Evolutionary conservation across 2,888 invertebrate genomes (phyloP), one percentile per base, ranked within the genome.

Genomic region (Spodoptera exigua): DNA sequence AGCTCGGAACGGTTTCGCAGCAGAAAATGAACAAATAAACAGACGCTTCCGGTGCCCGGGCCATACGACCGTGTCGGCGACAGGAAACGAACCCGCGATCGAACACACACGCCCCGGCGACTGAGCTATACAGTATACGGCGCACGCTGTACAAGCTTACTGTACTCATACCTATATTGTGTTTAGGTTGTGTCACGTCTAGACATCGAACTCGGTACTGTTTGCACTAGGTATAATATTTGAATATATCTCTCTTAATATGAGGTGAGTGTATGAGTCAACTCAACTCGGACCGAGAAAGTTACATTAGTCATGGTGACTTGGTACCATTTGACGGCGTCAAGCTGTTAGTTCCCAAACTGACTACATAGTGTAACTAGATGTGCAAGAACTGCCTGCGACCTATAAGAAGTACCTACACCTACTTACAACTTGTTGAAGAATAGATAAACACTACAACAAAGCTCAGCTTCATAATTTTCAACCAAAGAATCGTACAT

Each of bases 71-170:
- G 44, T 48, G 63, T 67, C 79, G 80, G 79, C 74, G 77, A 67
- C 80, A 70, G 80, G 80, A 81, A 80, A 75, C 77, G 67, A 73
- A 61, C 73, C 67, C 49, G 59, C 58, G 73, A 69, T 72, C 59
- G 70, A 70, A 68, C 61, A 69, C 46, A 60, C 58, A 69, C 76
- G 71, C 69, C 79, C 76, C 76, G 68, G 60, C 71, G 72, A 61
- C 65, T 61, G 58, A 18, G 49, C 64, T 56, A 35, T 27, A 27
- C 27, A 27, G 27, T 27, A 7, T 27, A 27, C 52, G 49, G 44
- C 14, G 55, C 18, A 12, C 43, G n/a, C 37, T 52, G 18, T 16
- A 32, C 63, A 56, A 45, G 36, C 40, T 21, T 14, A 43, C 18
- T 41, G 62, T 37, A 52, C 34, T 27, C 61, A 49, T 36, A 55